Evolutionary conservation across 2,113 vertebrate species (phyloP).

Genomic region (Chloropsis cyanopogon): DNA sequence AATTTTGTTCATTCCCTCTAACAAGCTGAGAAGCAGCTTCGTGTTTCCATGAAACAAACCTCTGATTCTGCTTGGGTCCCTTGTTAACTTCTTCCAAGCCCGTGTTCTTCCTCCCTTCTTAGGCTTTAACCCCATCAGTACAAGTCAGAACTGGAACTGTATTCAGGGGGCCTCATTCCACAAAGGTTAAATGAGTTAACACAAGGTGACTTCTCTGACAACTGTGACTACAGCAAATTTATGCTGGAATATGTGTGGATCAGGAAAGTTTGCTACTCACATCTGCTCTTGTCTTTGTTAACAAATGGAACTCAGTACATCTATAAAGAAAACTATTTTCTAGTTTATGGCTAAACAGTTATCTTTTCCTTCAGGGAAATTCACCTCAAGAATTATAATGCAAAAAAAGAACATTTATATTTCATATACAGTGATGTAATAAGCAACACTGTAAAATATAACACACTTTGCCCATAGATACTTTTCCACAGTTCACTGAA

Average conservation of each 20-base stretch:
- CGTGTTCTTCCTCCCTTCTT: neutral
- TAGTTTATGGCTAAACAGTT: neutral
- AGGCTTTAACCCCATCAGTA: neutral
- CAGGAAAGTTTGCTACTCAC: neutral
- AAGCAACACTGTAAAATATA: neutral
- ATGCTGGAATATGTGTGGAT: neutral
- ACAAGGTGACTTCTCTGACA: neutral
- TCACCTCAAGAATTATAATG: neutral
- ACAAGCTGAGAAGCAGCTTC: neutral
- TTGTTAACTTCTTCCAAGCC: neutral
- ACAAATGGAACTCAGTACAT: neutral
- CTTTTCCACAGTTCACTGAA: constrained; percentile 1
- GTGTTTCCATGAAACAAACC: neutral
- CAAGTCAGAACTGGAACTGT: neutral
- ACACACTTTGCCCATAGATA: neutral
- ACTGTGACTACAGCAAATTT: neutral
- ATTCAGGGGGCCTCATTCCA: neutral
- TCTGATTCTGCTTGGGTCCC: neutral
- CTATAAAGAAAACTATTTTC: neutral
- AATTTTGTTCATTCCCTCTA: neutral
- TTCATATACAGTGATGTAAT: neutral
- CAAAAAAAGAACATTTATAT: neutral
- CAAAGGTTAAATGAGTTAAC: neutral
- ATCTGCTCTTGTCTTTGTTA: neutral
- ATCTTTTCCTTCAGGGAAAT: constrained; percentile 3